Evolutionary conservation across 2,113 vertebrate species (phyloP), one percentile per base, ranked within the genome.

Genomic region (Trachemys scripta): DNA sequence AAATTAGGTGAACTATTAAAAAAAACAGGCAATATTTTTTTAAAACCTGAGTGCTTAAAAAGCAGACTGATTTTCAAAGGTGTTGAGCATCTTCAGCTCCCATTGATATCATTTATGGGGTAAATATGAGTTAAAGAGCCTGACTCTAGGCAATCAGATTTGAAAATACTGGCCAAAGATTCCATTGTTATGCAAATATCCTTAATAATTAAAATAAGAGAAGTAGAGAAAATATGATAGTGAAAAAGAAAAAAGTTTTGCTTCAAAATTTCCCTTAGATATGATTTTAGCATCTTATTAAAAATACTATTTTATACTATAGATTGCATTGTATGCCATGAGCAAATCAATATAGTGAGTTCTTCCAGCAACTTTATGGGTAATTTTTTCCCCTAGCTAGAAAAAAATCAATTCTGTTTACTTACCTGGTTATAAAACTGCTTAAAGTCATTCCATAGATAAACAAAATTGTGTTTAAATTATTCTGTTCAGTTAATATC

Each of bases 1-100:
- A 88, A 83, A 56, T 38, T 8, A 59, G 51, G 80, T 83, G 4
- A 50, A 76, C 24, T 72, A 24, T 45, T 54, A 2, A 35, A 31
- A 80, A 80, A 6, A 0, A 13, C 17, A 80, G 72, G 50, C 47
- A 94, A 84, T 80, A 4, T 38, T 81, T 85, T 54, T 81, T 90
- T 25, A 14, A 78, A 47, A 25, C 42, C 24, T 6, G 25, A 42
- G 42, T 81, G 69, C 84, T 22, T 14, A 2, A 62, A 86, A 25
- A 93, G 20, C 75, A 84, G 78, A 65, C 42, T 29, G 45, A 88
- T 95, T 92, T 95, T 81, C 20, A 38, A 2, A 95, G 65, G 45
- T 3, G 3, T 47, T 0, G 17, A 90, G 79, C 90, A 29, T 82
- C 82, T 92, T 31, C 25, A 59, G 38, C 81, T 91, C 95, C 91